These are phyloP conservation scores for Metopolophium dirhodum DNA, from an alignment of 1,140 invertebrate species.

Conservation along the genomic window DNA sequence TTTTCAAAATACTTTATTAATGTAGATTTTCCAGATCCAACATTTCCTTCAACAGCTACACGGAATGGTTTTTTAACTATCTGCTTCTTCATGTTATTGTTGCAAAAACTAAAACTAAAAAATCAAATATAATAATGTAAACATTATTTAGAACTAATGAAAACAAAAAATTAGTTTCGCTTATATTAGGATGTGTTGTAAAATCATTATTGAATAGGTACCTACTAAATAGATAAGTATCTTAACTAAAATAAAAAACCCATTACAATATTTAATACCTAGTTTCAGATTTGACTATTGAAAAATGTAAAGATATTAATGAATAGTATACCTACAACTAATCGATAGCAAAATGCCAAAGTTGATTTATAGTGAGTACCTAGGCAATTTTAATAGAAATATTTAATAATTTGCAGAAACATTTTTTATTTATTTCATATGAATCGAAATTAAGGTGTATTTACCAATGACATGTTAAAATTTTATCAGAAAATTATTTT, in stretches of 20 bases:
- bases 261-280: too few species aligned
- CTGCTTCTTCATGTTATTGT: background rate
- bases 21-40: slow-evolving; percentile 71
- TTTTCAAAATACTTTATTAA: slow-evolving; percentile 67
- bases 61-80: slow-evolving; percentile 58
- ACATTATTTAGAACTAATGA: background rate
- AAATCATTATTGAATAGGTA: background rate
- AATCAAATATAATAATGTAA: background rate
- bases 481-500: too few species aligned
- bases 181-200: background rate
- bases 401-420: background rate
- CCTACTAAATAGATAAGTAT: too few species aligned
- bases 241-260: too few species aligned
- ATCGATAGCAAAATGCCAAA: too few species aligned
- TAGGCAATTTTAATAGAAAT: background rate
- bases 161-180: background rate
- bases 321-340: too few species aligned
- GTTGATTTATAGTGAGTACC: too few species aligned
- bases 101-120: background rate
- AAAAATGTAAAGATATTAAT: too few species aligned
- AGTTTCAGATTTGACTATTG: too few species aligned
- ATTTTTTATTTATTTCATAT: background rate
- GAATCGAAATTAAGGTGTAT: background rate
- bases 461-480: background rate
- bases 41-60: slow-evolving; percentile 69